Evolutionary conservation across 2,888 invertebrate genomes (phyloP), one percentile per base, ranked within the genome.

Genomic region (Pseudoips prasinana): DNA sequence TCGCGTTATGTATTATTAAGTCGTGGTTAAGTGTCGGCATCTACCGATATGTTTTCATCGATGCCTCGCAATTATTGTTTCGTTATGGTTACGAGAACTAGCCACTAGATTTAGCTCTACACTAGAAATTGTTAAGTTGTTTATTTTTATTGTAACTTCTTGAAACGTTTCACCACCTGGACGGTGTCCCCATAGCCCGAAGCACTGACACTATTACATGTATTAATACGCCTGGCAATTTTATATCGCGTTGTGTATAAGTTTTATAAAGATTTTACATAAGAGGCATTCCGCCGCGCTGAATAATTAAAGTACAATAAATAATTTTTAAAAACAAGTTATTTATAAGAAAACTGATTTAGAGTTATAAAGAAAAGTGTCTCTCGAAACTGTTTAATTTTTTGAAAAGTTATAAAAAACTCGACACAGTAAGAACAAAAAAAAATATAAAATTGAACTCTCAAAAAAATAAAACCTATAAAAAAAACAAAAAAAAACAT

Each of bases 181-280:
- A 48, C 52, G n/a, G 45, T 40, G 40, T 52, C 55, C 46, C 46
- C 47, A 42, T 46, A 46, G 49, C 56, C 52, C 59, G 57, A 49
- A 59, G 59, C 59, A 45, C 37, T 56, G 55, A 57, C 50, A 62
- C 58, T 62, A 59, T 63, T 59, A 52, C 56, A 58, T 62, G 57
- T 50, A 39, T 40, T 41, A 58, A 54, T 60, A 66, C 60, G 71
- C 75, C 76, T 66, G 67, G 70, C 77, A 57, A 58, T 70, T 72
- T 66, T 73, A 60, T 72, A 68, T 52, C 63, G 61, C 58, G 58
- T 72, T 73, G 67, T 73, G 61, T 78, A 71, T 83, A 84, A 81
- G 80, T 81, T 85, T 86, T 86, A 78, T 85, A 84, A 74, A 65
- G 63, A 72, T 79, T 83, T 84, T 85, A 81, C 75, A 77, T 77